Conservation (phyloP, 2,888 invertebrate species). For the Crossocerus cetratus region DNA sequence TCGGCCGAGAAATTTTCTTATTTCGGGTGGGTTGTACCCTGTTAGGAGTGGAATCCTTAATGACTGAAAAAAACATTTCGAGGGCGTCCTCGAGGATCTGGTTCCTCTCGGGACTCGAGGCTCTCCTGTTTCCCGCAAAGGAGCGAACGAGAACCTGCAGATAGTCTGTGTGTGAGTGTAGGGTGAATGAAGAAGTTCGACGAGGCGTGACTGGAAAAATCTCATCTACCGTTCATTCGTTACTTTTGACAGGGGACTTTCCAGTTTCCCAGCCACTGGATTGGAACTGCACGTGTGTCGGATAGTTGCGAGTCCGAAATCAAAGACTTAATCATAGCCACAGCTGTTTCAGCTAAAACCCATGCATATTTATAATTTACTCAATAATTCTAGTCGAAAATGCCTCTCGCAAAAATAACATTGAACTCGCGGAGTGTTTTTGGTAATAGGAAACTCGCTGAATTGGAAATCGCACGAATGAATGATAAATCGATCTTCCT, state of each 20-base stretch:
- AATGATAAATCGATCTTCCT: too few relatives aligned
- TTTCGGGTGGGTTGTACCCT: neutral
- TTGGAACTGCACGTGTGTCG: too few relatives aligned
- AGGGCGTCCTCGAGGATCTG: constrained; percentile 24
- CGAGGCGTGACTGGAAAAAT: constrained; percentile 35
- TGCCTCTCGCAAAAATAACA: too few relatives aligned
- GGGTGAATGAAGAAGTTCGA: constrained; percentile 23
- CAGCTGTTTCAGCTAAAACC: too few relatives aligned
- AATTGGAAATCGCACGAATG: too few relatives aligned
- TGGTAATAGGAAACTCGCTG: too few relatives aligned
- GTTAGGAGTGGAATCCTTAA: constrained; percentile 1
- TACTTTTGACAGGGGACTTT: constrained; percentile 48
- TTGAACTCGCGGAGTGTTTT: too few relatives aligned
- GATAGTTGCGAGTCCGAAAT: too few relatives aligned
- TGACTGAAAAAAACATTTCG: constrained; percentile 21
- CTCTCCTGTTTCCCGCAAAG: constrained; percentile 1
- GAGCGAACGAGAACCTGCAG: constrained; percentile 14
- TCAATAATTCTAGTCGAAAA: too few relatives aligned
- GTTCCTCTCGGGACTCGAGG: neutral
- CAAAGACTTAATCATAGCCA: too few relatives aligned
- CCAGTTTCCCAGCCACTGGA: neutral
- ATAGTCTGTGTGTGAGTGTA: neutral
- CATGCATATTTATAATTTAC: too few relatives aligned
- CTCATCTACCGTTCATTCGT: constrained; percentile 34
- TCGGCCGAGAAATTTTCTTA: neutral